Conservation (phyloP, 2,113 vertebrate species). For the Oostethus manadensis region DNA sequence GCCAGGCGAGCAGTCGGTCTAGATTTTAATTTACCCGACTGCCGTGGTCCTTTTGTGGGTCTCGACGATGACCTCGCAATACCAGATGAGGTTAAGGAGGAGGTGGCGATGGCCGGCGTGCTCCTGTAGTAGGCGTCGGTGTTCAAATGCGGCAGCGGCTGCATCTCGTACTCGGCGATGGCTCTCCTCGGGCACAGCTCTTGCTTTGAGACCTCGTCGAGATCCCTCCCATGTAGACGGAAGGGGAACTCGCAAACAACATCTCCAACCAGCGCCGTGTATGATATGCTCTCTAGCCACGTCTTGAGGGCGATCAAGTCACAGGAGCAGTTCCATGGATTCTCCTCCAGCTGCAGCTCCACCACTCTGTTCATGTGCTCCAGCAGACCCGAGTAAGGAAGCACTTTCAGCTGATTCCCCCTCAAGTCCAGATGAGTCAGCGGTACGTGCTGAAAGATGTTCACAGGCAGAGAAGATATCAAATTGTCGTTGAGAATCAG, state of each 20-base stretch:
- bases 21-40: slow-evolving; percentile 85
- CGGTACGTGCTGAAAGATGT: slow-evolving; percentile 90
- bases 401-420: slow-evolving; percentile 91
- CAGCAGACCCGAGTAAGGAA: slow-evolving; percentile 88
- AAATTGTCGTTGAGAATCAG: slow-evolving; percentile 97
- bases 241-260: slow-evolving; percentile 98
- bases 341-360: slow-evolving; percentile 95
- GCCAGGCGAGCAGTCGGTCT: slow-evolving; percentile 82
- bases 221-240: slow-evolving; percentile 88
- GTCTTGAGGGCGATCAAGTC: slow-evolving; percentile 92
- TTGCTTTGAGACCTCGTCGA: slow-evolving; percentile 94
- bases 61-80: slow-evolving; percentile 84
- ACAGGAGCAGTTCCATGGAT: slow-evolving; percentile 97
- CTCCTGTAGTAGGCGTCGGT: slow-evolving; percentile 87
- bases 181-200: slow-evolving; percentile 93
- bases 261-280: slow-evolving; percentile 90
- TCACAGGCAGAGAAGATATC: slow-evolving; percentile 84
- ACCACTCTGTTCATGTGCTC: slow-evolving; percentile 95
- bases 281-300: slow-evolving; percentile 96
- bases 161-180: slow-evolving; percentile 92
- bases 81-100: slow-evolving; percentile 85
- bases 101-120: slow-evolving; percentile 80
- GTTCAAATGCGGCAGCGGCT: slow-evolving; percentile 81
- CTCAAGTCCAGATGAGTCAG: slow-evolving; percentile 95
- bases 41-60: slow-evolving; percentile 87